phyloP scores from a whole-genome alignment of 2,797 vertebrate species.

The Tokudaia muenninki region DNA sequence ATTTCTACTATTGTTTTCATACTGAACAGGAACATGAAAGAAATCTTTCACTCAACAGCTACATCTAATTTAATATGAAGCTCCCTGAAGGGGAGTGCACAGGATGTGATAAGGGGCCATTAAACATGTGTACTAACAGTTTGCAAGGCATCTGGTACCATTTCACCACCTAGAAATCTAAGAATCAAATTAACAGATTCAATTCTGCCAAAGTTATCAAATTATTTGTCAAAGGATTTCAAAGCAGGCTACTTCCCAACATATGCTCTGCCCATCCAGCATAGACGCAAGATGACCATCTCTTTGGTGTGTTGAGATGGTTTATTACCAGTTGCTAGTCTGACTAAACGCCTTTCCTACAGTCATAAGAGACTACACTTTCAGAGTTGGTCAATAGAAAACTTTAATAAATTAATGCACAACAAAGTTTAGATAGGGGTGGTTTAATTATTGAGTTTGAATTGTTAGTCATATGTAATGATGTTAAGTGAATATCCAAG shows the following conservation, averaged over 20 bases:
- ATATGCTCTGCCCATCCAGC: conserved; percentile 77
- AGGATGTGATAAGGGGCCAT: conserved; percentile 83
- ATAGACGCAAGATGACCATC: conserved; percentile 59
- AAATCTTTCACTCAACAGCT: conserved; percentile 77
- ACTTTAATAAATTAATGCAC: conserved; percentile 60
- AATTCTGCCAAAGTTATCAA: conserved; percentile 84
- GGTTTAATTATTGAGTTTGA: conserved; percentile 56
- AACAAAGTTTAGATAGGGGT: neutral
- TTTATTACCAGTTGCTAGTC: conserved; percentile 65
- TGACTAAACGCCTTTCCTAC: conserved; percentile 51
- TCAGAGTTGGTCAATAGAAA: conserved; percentile 59
- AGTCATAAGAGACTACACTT: conserved; percentile 68
- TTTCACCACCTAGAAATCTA: conserved; percentile 83
- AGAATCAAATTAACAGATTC: conserved; percentile 87
- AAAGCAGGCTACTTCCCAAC: conserved; percentile 81
- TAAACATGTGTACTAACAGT: conserved; percentile 83
- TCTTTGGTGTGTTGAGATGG: conserved; percentile 58
- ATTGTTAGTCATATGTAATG: neutral
- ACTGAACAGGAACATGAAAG: conserved; percentile 76
- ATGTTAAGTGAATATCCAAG: conserved; percentile 49
- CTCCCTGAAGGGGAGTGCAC: conserved; percentile 75
- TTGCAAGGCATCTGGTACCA: conserved; percentile 84
- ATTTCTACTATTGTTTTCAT: conserved; percentile 75
- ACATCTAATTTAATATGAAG: conserved; percentile 82
- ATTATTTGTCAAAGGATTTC: conserved; percentile 85